Base-by-base conservation (phyloP, 2,888 invertebrate species). In the Galerucella nymphaeae region DNA sequence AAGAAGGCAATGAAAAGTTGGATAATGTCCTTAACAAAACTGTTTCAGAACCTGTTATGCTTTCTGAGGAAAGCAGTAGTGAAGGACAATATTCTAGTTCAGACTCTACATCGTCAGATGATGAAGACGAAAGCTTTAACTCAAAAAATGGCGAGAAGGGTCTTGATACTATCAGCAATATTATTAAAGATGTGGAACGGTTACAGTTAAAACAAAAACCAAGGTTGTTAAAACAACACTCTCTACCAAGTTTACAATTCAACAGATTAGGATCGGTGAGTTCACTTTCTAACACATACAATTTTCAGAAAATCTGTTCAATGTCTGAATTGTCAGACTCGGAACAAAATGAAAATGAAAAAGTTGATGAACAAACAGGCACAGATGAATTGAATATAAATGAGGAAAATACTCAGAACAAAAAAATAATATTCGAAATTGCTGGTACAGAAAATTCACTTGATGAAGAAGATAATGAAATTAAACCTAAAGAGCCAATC, bases 111-210 rank as follows among this genome's bases (percentile, higher is more conserved):
- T 80, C 79, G 66, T 83, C 82, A 61, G 77, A 81, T 53, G 81
- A 82, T 78, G 83, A 79, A 48, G 82, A 87, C 55, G 83, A 85
- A n/a, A 89, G 89, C 13, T 20, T 66, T 38, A 45, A 55, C 57
- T 48, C 53, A n/a, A 74, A 68, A 65, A 57, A 23, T 16, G 69
- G 65, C 50, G 84, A 86, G 41, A 80, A 88, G 41, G 83, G 84
- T 72, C 80, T 83, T 59, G 91, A 91, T 80, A 90, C 91, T 11
- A 88, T 90, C 1, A 89, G 89, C 80, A 89, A 89, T 64, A 87
- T 91, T 23, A 89, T 91, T 5, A 88, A 89, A 79, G 88, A 89
- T 45, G 89, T 91, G 2, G 81, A 82, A 74, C 76, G 77, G 62
- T 66, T 83, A 50, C 82, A 83, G 70, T 74, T 78, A 48, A 75